Conservation (phyloP, 2,888 invertebrate species). For the Lasioglossum villosulum region DNA sequence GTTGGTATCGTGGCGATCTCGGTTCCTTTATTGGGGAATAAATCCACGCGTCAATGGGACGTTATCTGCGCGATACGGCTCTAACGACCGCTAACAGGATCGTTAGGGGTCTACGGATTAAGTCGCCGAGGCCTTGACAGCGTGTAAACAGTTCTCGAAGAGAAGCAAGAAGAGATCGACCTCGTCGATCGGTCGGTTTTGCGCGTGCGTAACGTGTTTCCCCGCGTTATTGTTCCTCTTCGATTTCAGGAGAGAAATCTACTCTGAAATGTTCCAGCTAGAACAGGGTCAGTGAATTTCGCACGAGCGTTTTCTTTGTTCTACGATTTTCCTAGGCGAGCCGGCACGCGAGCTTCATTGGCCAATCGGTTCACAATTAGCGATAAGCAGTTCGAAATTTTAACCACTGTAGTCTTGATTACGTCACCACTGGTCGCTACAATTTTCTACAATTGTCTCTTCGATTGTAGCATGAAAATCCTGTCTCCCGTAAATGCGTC, state of each 20-base stretch:
- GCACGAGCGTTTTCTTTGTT: conserved; percentile 44
- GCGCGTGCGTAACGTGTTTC: conserved; percentile 5
- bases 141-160: neutral
- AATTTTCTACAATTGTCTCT: neutral
- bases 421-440: neutral
- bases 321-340: conserved; percentile 30
- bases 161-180: neutral
- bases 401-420: neutral
- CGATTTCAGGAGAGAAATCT: conserved; percentile 58
- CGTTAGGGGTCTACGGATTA: neutral
- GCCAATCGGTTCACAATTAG: neutral
- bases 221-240: conserved; percentile 40
- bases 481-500: no score
- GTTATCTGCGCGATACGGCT: neutral
- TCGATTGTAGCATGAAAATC: neutral
- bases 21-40: conserved; percentile 10
- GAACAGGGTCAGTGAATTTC: conserved; percentile 55
- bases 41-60: neutral
- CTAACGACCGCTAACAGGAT: neutral
- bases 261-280: conserved; percentile 23
- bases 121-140: neutral
- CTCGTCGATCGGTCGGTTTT: neutral
- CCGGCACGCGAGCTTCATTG: conserved; percentile 12
- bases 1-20: neutral
- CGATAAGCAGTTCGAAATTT: neutral